phyloP scores from a whole-genome alignment of 2,888 invertebrate species.

The Eurytoma adleriae region DNA sequence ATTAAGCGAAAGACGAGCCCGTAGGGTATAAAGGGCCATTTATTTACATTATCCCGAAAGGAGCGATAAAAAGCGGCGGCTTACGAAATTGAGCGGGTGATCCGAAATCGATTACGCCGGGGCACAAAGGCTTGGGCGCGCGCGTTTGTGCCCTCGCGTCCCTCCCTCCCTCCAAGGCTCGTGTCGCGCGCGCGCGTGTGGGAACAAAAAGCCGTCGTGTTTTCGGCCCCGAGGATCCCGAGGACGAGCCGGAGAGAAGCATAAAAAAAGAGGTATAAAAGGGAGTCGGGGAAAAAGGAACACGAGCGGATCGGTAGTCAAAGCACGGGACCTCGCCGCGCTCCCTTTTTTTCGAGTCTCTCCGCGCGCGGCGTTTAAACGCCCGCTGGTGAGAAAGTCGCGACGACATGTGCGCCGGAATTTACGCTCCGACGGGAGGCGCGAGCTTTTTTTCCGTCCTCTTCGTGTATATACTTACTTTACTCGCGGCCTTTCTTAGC shows the following conservation, averaged over 20 bases:
- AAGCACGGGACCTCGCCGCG: constrained; percentile 4
- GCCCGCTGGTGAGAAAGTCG: constrained; percentile 8
- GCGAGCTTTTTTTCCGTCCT: no score
- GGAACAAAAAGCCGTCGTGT: constrained; percentile 11
- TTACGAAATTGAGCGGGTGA: no score
- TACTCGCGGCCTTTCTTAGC: no score
- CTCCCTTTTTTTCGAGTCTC: not conserved
- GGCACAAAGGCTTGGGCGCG: no score
- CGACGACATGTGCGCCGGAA: constrained; percentile 8
- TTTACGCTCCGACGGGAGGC: constrained; percentile 34
- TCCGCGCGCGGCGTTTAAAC: constrained; percentile 9
- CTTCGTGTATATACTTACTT: no score
- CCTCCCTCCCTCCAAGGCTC: not conserved
- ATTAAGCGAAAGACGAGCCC: no score
- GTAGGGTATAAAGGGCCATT: no score
- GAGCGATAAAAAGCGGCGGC: no score
- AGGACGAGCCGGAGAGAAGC: not conserved
- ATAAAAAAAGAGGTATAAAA: not conserved
- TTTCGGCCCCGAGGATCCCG: constrained; percentile 19
- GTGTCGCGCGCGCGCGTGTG: not conserved
- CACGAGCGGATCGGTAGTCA: constrained; percentile 38
- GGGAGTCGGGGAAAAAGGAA: not conserved
- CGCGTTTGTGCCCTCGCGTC: no score
- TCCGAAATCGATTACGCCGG: no score
- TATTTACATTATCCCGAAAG: no score